These are phyloP conservation scores for Apamea sordens DNA, from an alignment of 2,888 invertebrate genomes.

Conservation along the genomic window DNA sequence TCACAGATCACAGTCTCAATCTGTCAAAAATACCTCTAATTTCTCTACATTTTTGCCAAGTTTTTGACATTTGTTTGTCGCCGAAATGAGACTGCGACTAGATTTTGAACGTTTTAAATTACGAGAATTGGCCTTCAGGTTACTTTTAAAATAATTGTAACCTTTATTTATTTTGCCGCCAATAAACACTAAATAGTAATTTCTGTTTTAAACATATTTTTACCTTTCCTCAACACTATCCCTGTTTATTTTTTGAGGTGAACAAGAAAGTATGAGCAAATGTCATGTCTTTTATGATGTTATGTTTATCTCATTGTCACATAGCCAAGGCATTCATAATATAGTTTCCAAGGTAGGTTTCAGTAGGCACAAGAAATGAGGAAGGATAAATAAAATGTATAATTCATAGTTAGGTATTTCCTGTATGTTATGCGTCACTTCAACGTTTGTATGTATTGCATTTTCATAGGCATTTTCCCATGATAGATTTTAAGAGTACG, in stretches of 20 bases:
- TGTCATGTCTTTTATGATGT: not conserved
- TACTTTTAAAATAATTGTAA: not conserved
- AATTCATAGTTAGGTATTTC: conserved; percentile 6
- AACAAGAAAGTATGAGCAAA: not conserved
- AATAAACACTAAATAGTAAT: not conserved
- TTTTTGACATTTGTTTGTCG: no score
- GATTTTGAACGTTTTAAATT: no score
- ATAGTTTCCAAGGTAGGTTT: not conserved
- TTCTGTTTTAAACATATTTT: not conserved
- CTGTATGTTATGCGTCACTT: not conserved
- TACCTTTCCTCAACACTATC: not conserved
- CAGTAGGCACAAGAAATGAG: not conserved
- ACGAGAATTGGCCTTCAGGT: not conserved
- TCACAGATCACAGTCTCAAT: no score
- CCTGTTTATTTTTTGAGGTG: not conserved
- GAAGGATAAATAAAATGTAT: not conserved
- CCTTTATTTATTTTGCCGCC: not conserved
- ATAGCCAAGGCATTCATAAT: not conserved
- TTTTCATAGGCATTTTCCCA: not conserved
- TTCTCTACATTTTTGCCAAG: no score
- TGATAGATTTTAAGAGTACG: not conserved
- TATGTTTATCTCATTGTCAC: not conserved
- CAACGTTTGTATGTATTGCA: not conserved
- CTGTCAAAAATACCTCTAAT: no score
- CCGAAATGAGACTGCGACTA: no score